Conservation (phyloP, 2,113 vertebrate species). For the Tricholaema leucomelas region DNA sequence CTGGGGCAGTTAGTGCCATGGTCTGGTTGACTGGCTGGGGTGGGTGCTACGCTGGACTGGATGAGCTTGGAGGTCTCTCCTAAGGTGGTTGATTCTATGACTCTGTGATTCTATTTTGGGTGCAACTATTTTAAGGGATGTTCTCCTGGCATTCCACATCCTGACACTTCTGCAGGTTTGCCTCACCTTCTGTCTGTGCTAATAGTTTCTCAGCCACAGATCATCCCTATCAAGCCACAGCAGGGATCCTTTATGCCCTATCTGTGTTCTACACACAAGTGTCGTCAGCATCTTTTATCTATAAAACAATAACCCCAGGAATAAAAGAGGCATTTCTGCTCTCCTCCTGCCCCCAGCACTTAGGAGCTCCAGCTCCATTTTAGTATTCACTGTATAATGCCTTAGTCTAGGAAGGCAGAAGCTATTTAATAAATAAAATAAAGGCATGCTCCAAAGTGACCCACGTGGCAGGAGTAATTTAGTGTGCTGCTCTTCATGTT, state of each 20-base stretch:
- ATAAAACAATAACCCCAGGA: slow-evolving; percentile 46
- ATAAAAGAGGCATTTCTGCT: neutral
- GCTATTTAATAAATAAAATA: slow-evolving; percentile 62
- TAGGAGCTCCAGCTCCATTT: neutral
- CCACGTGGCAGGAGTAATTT: slow-evolving; percentile 56
- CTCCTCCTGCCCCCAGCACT: neutral
- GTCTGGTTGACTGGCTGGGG: too few species aligned
- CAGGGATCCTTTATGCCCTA: slow-evolving; percentile 59
- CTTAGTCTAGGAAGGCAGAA: slow-evolving; percentile 11
- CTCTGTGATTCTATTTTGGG: too few species aligned
- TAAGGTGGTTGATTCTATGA: too few species aligned
- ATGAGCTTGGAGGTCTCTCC: too few species aligned
- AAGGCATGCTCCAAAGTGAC: slow-evolving; percentile 64
- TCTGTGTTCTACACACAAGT: slow-evolving; percentile 8
- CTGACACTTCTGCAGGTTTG: slow-evolving; percentile 76
- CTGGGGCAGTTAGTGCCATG: too few species aligned
- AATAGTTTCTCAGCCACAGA: slow-evolving; percentile 73
- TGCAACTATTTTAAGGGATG: slow-evolving; percentile 73
- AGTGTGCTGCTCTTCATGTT: slow-evolving; percentile 51
- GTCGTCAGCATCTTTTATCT: slow-evolving; percentile 59
- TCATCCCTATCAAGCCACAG: slow-evolving; percentile 69
- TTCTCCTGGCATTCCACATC: slow-evolving; percentile 71
- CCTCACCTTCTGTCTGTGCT: slow-evolving; percentile 64
- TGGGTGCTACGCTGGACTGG: too few species aligned
- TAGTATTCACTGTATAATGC: neutral